Percentiles rank a stretch among this genome's conserved stretches.
Conservation (phyloP, 2,113 vertebrate species). For the Eudyptes chrysolophus region DNA sequence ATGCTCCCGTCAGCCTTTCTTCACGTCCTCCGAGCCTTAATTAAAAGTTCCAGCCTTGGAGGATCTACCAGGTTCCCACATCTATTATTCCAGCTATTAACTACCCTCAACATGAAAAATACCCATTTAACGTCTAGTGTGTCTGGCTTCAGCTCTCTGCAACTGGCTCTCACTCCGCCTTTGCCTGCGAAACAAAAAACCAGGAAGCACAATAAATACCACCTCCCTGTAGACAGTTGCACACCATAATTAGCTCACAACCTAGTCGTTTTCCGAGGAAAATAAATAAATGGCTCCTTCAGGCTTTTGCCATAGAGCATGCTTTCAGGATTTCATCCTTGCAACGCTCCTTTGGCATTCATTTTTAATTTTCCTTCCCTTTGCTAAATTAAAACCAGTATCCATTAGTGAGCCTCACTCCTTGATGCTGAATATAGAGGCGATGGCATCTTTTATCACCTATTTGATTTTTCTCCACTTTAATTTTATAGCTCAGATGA, state of each 20-base stretch:
- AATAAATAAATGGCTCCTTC: neutral
- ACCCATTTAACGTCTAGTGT: neutral
- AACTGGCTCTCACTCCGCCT: neutral
- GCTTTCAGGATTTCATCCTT: neutral
- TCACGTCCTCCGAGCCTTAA: neutral
- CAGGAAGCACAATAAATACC: neutral
- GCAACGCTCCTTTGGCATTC: neutral
- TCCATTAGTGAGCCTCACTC: neutral
- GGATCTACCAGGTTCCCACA: neutral
- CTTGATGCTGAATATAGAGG: neutral
- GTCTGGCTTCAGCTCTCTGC: neutral
- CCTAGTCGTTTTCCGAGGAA: neutral
- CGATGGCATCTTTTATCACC: neutral
- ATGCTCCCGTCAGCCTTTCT: neutral
- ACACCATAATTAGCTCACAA: neutral
- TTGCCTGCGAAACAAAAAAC: neutral
- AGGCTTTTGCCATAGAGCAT: neutral
- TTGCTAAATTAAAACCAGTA: neutral
- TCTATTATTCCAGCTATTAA: conserved; percentile 35
- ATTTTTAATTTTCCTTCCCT: neutral
- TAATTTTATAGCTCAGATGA: neutral
- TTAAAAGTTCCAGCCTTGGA: conserved; percentile 23
- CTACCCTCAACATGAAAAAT: conserved; percentile 5
- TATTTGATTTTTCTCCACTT: neutral
- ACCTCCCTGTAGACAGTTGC: neutral